phyloP scores from a whole-genome alignment of 2,888 invertebrate genomes.

The Cerceris ruficornis region DNA sequence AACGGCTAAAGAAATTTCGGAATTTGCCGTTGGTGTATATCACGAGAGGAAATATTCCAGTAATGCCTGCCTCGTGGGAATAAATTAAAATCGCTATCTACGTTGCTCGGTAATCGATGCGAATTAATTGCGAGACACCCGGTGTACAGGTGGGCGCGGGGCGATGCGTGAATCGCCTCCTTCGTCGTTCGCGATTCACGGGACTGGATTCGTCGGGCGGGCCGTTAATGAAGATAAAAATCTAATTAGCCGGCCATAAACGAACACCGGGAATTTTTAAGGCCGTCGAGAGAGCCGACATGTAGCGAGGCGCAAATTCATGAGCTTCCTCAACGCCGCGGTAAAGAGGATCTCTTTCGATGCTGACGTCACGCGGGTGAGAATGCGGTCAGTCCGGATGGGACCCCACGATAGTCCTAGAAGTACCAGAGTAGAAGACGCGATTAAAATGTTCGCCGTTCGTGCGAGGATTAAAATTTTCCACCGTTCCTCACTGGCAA shows the following conservation, averaged over 20 bases:
- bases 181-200: constrained; percentile 36
- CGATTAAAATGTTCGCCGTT: constrained; percentile 60
- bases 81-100: constrained; percentile 34
- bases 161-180: constrained; percentile 42
- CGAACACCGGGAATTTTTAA: constrained; percentile 72
- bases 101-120: constrained; percentile 35
- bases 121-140: constrained; percentile 55
- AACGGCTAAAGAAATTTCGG: not conserved
- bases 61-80: constrained; percentile 1
- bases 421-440: constrained; percentile 54
- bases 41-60: constrained; percentile 12
- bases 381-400: constrained; percentile 71
- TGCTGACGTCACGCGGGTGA: constrained; percentile 68
- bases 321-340: constrained; percentile 56
- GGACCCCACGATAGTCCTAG: constrained; percentile 63
- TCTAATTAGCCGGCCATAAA: constrained; percentile 75
- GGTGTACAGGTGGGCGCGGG: constrained; percentile 32
- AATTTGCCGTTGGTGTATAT: constrained; percentile 3
- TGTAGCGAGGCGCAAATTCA: constrained; percentile 68
- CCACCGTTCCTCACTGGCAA: not conserved
- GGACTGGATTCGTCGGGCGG: constrained; percentile 43
- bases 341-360: constrained; percentile 66
- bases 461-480: constrained; percentile 27
- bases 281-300: constrained; percentile 42
- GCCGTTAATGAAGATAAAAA: constrained; percentile 73